phyloP scores from a whole-genome alignment of 1,140 invertebrate genomes.

The Pachypsylla venusta region DNA sequence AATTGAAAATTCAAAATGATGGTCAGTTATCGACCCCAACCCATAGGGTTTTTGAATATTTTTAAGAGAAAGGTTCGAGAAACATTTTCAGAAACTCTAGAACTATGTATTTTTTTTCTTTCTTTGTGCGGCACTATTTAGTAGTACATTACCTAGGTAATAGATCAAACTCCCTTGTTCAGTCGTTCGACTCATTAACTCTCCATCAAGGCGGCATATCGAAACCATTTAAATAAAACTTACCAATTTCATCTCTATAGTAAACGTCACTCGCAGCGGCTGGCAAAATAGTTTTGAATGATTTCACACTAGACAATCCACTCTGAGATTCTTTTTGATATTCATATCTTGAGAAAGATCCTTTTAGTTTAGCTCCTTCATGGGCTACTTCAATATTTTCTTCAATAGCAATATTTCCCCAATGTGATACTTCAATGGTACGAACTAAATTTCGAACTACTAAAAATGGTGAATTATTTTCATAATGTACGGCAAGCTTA shows the following conservation, averaged over 20 bases:
- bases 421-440: slow-evolving; percentile 91
- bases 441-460: slow-evolving; percentile 74
- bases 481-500: slow-evolving; percentile 73
- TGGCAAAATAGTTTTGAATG: slow-evolving; percentile 46
- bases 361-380: slow-evolving; percentile 81
- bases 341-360: slow-evolving; percentile 89
- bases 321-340: slow-evolving; percentile 80
- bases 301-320: slow-evolving; percentile 72
- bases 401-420: slow-evolving; percentile 97
- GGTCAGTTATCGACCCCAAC: too few relatives aligned
- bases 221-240: too few relatives aligned
- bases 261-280: slow-evolving; percentile 78
- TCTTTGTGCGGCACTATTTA: too few relatives aligned
- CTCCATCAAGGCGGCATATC: too few relatives aligned
- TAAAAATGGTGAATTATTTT: slow-evolving; percentile 92
- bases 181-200: too few relatives aligned
- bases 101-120: too few relatives aligned
- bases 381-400: slow-evolving; percentile 85
- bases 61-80: too few relatives aligned
- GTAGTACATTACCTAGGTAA: too few relatives aligned
- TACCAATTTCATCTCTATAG: slow-evolving; percentile 92
- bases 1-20: too few relatives aligned
- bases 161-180: too few relatives aligned
- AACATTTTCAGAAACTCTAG: too few relatives aligned
- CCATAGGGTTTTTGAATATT: too few relatives aligned